Base-by-base conservation (phyloP, 92 coral and sea anemone genomes). In the Zoanthus solanderi region DNA sequence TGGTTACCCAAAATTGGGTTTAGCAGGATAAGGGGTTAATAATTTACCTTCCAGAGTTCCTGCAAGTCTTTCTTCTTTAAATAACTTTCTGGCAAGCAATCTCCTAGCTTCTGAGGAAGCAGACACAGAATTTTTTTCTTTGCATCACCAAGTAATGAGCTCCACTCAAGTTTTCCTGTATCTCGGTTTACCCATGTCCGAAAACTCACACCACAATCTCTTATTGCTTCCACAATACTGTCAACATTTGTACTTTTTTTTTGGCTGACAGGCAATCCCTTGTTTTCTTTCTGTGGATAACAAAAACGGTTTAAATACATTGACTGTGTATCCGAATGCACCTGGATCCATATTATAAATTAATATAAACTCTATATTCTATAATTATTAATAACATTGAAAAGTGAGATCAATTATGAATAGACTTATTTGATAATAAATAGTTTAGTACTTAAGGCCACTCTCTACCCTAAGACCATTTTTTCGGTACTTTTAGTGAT, bases 111-210 rank as follows among this genome's bases (percentile, higher is more conserved):
- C 54, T 74, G 50, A 44, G 78, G 78, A 44, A 74, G 57, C 57
- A 17, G 31, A 31, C 78, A 57, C 78, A 74, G 78, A 13, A 74
- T 47, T 47, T 47, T 74, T 46, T 46, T 74, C 58, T 74, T 74
- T 4, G 54, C 78, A 74, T 74, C 78, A 74, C 78, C 78, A 44
- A 74, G 54, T 44, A 74, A 44, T 17, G 78, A 44, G 78, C 78
- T 74, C 78, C 78, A 74, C 13, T 74, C 61, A 16, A 75, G 79
- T 29, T 75, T 75, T 23, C 79, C 79, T 45, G 79, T 75, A 16
- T 75, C 54, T 15, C 79, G 5, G 52, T 75, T 75, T 47, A 52
- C 63, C 79, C 60, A 75, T 6, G 79, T 50, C 34, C 34, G 60
- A 75, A 75, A 75, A 29, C 79, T 47, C 61, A 75, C 79, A 47